These are phyloP conservation scores for Standfussiana lucernea DNA, from an alignment of 2,888 invertebrate species.

Conservation along the genomic window DNA sequence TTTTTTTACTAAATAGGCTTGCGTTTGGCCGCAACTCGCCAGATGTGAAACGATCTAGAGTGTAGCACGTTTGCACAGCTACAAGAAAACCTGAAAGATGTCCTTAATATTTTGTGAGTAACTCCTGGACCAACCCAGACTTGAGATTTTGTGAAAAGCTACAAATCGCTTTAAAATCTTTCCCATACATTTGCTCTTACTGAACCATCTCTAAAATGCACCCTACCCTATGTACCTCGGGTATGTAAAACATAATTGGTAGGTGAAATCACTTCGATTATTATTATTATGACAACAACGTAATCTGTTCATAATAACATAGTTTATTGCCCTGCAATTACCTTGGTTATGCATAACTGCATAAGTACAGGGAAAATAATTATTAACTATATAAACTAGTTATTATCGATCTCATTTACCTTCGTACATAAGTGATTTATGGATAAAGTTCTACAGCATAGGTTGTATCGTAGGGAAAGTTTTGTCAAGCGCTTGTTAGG, in stretches of 20 bases:
- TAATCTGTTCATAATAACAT: slow-evolving; percentile 16
- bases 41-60: no score
- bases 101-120: no score
- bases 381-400: slow-evolving; percentile 7
- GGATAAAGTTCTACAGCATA: slow-evolving; percentile 28
- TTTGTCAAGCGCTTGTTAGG: slow-evolving; percentile 13
- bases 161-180: neutral
- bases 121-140: neutral
- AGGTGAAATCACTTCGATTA: slow-evolving; percentile 19
- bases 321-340: slow-evolving; percentile 57
- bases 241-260: neutral
- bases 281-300: neutral
- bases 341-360: slow-evolving; percentile 30
- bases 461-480: slow-evolving; percentile 22
- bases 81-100: no score
- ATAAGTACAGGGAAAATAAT: slow-evolving; percentile 28
- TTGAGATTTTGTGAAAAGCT: neutral
- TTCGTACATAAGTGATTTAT: slow-evolving; percentile 24
- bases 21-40: no score
- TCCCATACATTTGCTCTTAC: neutral
- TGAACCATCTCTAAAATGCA: neutral
- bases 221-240: neutral
- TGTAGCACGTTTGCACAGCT: no score
- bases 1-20: no score
- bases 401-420: slow-evolving; percentile 26